These are phyloP conservation scores for Aegypius monachus DNA, from an alignment of 2,113 vertebrate genomes.

Conservation along the genomic window DNA sequence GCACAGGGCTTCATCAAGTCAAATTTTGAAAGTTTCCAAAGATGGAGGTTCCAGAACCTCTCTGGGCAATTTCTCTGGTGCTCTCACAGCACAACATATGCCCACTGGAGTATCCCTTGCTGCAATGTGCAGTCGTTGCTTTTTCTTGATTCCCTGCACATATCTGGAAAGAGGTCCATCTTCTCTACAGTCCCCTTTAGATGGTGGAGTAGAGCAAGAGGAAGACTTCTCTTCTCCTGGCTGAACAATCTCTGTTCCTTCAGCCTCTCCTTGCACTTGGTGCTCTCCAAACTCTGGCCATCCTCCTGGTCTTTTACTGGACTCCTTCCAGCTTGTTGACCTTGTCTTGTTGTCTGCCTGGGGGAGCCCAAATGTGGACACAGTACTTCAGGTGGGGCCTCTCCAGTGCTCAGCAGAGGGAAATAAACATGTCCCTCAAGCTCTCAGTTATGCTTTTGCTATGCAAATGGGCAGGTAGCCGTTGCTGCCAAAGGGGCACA, in stretches of 20 bases:
- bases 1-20: fast-evolving
- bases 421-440: background rate
- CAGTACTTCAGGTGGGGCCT: background rate
- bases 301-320: background rate
- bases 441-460: background rate
- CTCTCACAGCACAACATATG: background rate
- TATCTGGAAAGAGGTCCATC: background rate
- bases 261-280: background rate
- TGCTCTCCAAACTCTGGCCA: background rate
- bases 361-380: background rate
- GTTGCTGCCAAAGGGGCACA: background rate
- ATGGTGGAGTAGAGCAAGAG: background rate
- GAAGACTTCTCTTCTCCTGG: background rate
- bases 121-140: background rate
- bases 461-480: background rate
- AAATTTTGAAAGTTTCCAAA: background rate
- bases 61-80: background rate
- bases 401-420: background rate
- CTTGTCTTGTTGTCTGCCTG: background rate
- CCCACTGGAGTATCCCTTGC: background rate
- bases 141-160: background rate
- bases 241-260: background rate
- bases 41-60: background rate
- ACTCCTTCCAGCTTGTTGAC: background rate
- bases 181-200: background rate